Conservation (phyloP, 2,113 vertebrate genomes). For the Phylloscopus trochilus region DNA sequence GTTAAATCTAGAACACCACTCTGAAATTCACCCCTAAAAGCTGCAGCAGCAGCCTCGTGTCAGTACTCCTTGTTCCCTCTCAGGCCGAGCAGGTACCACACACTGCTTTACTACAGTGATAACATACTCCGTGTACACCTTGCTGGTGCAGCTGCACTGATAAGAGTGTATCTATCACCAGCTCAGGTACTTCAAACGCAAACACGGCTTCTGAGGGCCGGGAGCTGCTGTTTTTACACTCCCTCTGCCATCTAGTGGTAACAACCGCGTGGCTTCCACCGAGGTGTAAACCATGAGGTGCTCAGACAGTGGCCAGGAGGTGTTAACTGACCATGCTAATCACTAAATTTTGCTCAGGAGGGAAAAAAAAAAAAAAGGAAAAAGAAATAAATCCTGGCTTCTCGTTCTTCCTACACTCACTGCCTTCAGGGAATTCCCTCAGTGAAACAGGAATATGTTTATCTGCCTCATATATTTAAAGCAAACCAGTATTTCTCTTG, state of each 20-base stretch:
- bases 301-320: background rate
- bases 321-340: fast-evolving
- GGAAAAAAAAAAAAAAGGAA: background rate
- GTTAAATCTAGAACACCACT: background rate
- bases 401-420: background rate
- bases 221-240: background rate
- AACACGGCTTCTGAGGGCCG: fast-evolving
- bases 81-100: background rate
- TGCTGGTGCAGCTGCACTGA: background rate
- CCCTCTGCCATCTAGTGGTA: conserved; percentile 69
- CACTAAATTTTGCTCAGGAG: background rate
- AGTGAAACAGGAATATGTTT: fast-evolving
- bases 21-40: background rate
- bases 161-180: background rate
- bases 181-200: background rate
- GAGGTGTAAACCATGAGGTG: fast-evolving
- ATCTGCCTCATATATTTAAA: background rate
- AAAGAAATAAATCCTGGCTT: background rate
- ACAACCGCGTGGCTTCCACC: background rate
- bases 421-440: background rate
- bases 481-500: background rate
- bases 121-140: fast-evolving
- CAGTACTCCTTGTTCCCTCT: background rate
- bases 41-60: background rate
- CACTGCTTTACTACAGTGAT: fast-evolving